phyloP scores from a whole-genome alignment of 2,888 invertebrate species.

The Orthosia incerta region DNA sequence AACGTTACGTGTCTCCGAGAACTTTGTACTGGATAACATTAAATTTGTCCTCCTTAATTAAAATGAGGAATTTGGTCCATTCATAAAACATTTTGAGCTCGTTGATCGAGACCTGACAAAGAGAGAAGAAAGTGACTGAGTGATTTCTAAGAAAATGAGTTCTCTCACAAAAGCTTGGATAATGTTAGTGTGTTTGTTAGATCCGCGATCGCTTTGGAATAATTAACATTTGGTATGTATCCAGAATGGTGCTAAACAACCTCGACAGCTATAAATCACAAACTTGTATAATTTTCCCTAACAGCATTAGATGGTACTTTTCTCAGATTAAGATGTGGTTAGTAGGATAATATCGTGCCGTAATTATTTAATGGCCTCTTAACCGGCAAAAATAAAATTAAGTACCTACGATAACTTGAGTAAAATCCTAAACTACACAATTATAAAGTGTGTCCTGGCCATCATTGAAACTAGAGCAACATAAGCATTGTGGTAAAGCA shows the following conservation, averaged over 20 bases:
- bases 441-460: background rate
- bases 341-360: background rate
- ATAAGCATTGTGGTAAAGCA: slow-evolving; percentile 3
- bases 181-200: background rate
- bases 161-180: slow-evolving; percentile 8
- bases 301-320: background rate
- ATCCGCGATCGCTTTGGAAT: no score
- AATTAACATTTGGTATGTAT: background rate
- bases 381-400: background rate
- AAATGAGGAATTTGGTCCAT: slow-evolving; percentile 5
- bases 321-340: background rate
- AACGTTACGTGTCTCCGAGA: slow-evolving; percentile 12
- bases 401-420: background rate
- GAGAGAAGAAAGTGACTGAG: no score
- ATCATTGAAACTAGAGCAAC: slow-evolving; percentile 23
- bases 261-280: background rate
- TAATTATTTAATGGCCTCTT: background rate
- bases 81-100: background rate
- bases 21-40: background rate
- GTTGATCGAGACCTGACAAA: background rate
- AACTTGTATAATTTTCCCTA: background rate
- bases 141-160: no score
- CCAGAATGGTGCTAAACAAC: background rate
- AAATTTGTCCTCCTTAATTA: background rate
- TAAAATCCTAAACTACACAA: background rate